These are phyloP conservation scores for Drosophila leonis DNA, from an alignment of 2,888 invertebrate species.

Conservation along the genomic window DNA sequence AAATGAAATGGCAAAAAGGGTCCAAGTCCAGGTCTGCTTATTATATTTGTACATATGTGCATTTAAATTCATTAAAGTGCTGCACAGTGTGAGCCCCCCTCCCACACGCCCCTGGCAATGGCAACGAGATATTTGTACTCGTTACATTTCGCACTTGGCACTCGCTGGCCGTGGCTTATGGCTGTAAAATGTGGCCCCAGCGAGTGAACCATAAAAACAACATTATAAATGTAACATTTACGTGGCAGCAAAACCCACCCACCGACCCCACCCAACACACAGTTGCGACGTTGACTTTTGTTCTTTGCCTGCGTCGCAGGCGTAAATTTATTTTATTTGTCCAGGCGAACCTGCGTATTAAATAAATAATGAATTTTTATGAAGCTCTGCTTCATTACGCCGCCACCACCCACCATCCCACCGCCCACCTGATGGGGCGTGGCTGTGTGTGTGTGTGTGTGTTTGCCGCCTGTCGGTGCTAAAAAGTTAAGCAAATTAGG, in stretches of 20 bases:
- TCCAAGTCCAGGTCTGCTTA: slow-evolving; percentile 12
- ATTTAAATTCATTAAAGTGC: slow-evolving; percentile 70
- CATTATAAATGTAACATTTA: slow-evolving; percentile 79
- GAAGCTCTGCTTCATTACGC: slow-evolving; percentile 77
- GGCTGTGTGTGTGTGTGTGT: slow-evolving; percentile 5
- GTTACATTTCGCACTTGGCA: slow-evolving; percentile 20
- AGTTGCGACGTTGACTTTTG: slow-evolving; percentile 54
- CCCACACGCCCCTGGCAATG: background rate
- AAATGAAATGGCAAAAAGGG: slow-evolving; percentile 1
- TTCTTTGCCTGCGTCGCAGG: slow-evolving; percentile 62
- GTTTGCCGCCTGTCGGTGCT: slow-evolving; percentile 61
- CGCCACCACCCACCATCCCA: background rate
- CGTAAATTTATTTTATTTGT: slow-evolving; percentile 79
- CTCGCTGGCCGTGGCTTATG: slow-evolving; percentile 19
- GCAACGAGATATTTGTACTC: slow-evolving; percentile 2
- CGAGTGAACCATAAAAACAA: slow-evolving; percentile 74
- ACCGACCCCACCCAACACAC: background rate
- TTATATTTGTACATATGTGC: slow-evolving; percentile 39
- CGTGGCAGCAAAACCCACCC: slow-evolving; percentile 53
- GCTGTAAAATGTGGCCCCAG: slow-evolving; percentile 61
- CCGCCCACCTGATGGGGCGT: background rate
- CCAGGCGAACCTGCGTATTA: slow-evolving; percentile 64
- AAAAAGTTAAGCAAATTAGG: slow-evolving; percentile 79
- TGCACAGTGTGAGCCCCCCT: background rate
- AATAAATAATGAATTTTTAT: slow-evolving; percentile 80